Percentiles rank a stretch among this genome's conserved stretches.
Conservation (phyloP, 1,140 invertebrate genomes). For the Dreissena rostriformis region DNA sequence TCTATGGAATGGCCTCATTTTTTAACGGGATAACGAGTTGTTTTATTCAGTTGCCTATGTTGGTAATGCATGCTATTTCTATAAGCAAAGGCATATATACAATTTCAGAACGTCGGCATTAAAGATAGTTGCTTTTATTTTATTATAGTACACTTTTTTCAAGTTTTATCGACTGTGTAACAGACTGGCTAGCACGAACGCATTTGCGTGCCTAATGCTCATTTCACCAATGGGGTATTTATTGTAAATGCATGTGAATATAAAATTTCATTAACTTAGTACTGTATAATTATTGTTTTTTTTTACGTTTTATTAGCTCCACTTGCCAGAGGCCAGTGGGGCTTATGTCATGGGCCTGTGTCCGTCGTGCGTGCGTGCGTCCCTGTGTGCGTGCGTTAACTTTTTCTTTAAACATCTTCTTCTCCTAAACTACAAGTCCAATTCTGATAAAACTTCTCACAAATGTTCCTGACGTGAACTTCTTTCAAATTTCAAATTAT, state of each 20-base stretch:
- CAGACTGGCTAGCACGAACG: constrained; percentile 76
- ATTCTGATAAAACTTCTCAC: no score
- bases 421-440: no score
- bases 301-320: no score
- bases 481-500: no score
- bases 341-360: no score
- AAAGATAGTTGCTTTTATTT: not conserved
- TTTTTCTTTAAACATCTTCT: no score
- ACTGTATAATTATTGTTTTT: no score
- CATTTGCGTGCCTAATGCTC: constrained; percentile 75
- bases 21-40: not conserved
- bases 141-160: not conserved
- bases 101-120: not conserved
- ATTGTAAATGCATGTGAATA: constrained; percentile 69
- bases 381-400: no score
- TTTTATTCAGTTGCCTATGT: not conserved
- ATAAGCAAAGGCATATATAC: not conserved
- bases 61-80: not conserved
- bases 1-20: not conserved
- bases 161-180: constrained; percentile 78
- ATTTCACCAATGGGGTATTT: constrained; percentile 78
- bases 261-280: no score
- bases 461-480: no score
- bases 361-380: no score
- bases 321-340: no score